A percentile compares a stretch with the other conserved stretches of the same genome.
Conservation (phyloP, 2,797 vertebrate species). For the Hephaestus fuliginosus region DNA sequence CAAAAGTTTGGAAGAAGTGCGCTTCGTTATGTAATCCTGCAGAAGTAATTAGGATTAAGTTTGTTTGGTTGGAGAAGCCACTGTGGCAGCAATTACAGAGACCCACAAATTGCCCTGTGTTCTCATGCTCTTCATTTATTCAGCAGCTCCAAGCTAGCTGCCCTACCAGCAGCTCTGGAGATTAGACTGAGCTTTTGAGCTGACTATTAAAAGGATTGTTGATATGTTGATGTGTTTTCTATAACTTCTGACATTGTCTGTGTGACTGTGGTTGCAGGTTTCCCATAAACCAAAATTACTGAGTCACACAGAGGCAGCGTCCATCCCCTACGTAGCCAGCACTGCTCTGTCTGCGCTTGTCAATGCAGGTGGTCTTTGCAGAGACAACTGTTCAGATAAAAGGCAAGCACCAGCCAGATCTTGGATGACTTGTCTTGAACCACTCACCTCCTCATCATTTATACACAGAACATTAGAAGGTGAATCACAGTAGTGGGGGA, state of each 20-base stretch:
- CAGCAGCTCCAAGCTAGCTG: conserved; percentile 15
- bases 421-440: conserved; percentile 80
- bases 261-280: conserved; percentile 81
- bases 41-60: conserved; percentile 59
- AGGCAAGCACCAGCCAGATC: conserved; percentile 81
- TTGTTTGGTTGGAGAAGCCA: conserved; percentile 41
- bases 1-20: conserved; percentile 24
- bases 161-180: conserved; percentile 19
- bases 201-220: conserved; percentile 12
- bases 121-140: conserved; percentile 50
- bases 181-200: conserved; percentile 11
- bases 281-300: conserved; percentile 90
- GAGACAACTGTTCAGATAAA: conserved; percentile 87
- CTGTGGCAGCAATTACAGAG: conserved; percentile 58
- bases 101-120: conserved; percentile 50
- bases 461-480: conserved; percentile 2
- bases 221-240: background rate
- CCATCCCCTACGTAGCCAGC: conserved; percentile 91
- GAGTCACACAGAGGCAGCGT: conserved; percentile 91
- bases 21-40: conserved; percentile 46
- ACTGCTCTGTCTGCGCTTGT: conserved; percentile 91
- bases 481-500: background rate
- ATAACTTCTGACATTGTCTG: conserved; percentile 9
- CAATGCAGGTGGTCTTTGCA: conserved; percentile 89
- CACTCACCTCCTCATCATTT: background rate